Percentiles rank a stretch among this genome's conserved stretches.
Evolutionary conservation across 2,888 invertebrate species (phyloP).

Genomic region (Callosobruchus maculatus): DNA sequence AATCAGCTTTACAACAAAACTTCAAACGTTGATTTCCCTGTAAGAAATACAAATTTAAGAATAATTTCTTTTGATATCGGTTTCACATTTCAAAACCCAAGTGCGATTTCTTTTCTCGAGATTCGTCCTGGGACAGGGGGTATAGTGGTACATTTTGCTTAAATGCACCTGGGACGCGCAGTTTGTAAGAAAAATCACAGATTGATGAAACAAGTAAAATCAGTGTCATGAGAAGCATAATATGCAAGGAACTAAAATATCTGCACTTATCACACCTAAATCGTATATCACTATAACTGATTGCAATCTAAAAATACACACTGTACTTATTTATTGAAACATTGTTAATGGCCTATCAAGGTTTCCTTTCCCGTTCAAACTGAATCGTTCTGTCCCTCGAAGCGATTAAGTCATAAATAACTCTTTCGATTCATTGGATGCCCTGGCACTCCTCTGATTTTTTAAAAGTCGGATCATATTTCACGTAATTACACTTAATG

Average conservation of each 20-base stretch:
- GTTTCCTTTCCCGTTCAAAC: background rate
- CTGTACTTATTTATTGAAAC: background rate
- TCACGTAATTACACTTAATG: background rate
- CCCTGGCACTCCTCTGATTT: background rate
- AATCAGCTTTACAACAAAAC: too few species aligned
- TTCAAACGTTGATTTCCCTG: too few species aligned
- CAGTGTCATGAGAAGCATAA: too few species aligned
- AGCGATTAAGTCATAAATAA: background rate
- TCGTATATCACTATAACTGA: background rate
- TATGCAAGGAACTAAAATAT: background rate
- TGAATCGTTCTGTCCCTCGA: background rate
- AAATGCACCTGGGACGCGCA: too few species aligned
- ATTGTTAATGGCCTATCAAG: background rate
- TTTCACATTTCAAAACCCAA: too few species aligned
- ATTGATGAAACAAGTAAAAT: too few species aligned
- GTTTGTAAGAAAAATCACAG: too few species aligned
- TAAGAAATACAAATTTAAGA: too few species aligned
- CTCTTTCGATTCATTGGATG: background rate
- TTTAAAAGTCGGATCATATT: background rate
- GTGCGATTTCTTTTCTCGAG: too few species aligned
- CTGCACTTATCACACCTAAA: background rate
- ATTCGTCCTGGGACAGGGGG: too few species aligned
- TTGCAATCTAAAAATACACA: background rate
- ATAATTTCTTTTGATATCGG: too few species aligned
- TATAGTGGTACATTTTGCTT: too few species aligned